Conservation (phyloP, 1,140 invertebrate genomes). For the Meloidogyne exigua region DNA sequence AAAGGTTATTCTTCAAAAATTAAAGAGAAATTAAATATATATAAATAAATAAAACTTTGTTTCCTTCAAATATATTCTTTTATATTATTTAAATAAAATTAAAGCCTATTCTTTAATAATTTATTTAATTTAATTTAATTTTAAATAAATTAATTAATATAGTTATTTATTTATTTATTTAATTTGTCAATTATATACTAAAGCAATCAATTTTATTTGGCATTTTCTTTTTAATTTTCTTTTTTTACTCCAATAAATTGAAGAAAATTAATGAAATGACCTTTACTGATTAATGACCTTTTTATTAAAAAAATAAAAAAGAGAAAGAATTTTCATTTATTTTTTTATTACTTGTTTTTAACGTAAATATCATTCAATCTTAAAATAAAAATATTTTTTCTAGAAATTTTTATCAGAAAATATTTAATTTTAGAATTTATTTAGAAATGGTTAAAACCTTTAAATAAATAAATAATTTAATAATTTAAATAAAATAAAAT, state of each 20-base stretch:
- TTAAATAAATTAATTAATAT: too few relatives aligned
- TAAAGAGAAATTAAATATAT: too few relatives aligned
- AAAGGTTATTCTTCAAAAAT: not conserved
- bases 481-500: too few relatives aligned
- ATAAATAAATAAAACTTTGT: not conserved
- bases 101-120: too few relatives aligned
- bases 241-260: not conserved
- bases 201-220: not conserved
- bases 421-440: too few relatives aligned
- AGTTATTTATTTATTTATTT: not conserved
- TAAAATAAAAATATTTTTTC: not conserved
- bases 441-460: too few relatives aligned
- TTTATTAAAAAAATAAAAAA: not conserved
- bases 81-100: not conserved
- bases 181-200: not conserved
- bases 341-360: not conserved
- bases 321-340: not conserved
- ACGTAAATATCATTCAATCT: not conserved
- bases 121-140: too few relatives aligned
- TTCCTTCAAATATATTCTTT: not conserved
- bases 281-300: conserved; percentile 7
- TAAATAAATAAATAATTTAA: too few relatives aligned
- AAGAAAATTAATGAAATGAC: conserved; percentile 5
- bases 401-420: too few relatives aligned
- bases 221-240: not conserved